Evolutionary conservation across 92 coral and sea anemone genomes (phyloP), one percentile per base, ranked within the genome.

Genomic region (Parazoanthus swiftii): DNA sequence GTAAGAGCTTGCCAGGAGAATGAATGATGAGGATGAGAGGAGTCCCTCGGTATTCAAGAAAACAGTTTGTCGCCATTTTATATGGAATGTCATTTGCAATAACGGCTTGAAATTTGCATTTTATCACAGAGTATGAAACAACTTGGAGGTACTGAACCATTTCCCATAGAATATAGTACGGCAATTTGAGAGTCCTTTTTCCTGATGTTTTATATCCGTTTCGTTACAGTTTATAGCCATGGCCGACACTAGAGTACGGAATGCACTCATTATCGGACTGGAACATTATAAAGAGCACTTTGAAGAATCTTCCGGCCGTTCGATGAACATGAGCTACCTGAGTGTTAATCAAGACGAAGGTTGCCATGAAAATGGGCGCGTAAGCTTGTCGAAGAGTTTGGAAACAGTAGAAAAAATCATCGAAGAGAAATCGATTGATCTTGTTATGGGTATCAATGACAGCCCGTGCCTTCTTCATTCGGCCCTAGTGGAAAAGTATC

Each of bases 71-170:
- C 4, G 4, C 42, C 42, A 39, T 39, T 39, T 39, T 39, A 39
- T 39, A 39, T 39, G 4, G 3, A 39, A 39, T 39, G 42, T 39
- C 4, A 4, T 39, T 39, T 39, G 42, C 4, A 39, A 2, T 39
- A 39, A 39, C 4, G 42, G 42, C 4, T 39, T 39, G 42, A 39
- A 39, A 39, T 39, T 39, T 39, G 42, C 42, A 39, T 39, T 16
- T 29, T 29, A 0, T 29, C 33, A 29, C 33, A 29, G 33, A 0
- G 0, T 81, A 9, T 81, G 81, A 26, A 74, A 81, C 33, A 38
- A 81, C n/a, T 67, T 81, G 16, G 8, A 75, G 38, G 84, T 76
- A 3, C n/a, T 76, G 20, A 80, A 81, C 36, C 81, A 80, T 81
- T 88, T 89, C 48, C 9, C 75, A 44, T 89, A 84, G 89, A 39